phyloP scores from a whole-genome alignment of 2,113 vertebrate genomes.

The Oncorhynchus clarkii region DNA sequence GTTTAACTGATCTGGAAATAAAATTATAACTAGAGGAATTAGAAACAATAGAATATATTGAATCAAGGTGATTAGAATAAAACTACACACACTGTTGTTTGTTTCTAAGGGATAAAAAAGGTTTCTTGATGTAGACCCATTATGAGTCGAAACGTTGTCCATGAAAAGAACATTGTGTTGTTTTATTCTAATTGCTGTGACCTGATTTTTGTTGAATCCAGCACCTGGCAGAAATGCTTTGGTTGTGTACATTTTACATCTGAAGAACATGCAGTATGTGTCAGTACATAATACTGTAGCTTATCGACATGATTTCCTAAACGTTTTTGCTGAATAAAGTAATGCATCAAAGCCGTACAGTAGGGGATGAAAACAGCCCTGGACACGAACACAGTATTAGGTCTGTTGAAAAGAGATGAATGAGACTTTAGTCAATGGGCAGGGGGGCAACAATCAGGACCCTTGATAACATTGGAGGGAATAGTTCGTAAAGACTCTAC shows the following conservation, averaged over 20 bases:
- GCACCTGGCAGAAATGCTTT: too few species aligned
- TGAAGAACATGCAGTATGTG: neutral
- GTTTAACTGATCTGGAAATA: neutral
- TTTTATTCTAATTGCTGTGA: too few species aligned
- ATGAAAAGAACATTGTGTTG: too few species aligned
- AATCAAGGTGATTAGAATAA: too few species aligned
- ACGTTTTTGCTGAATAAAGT: neutral
- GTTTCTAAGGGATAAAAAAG: neutral
- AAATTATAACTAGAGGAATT: neutral
- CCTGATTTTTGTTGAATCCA: too few species aligned
- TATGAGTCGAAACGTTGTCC: too few species aligned
- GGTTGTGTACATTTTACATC: too few species aligned
- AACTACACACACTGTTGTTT: too few species aligned
- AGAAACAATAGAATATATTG: too few species aligned
- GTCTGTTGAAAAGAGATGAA: constrained; percentile 24
- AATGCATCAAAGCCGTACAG: neutral
- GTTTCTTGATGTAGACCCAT: neutral
- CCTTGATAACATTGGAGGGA: constrained; percentile 36
- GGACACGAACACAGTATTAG: constrained; percentile 12
- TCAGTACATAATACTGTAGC: neutral
- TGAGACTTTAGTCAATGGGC: constrained; percentile 19
- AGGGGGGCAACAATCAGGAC: constrained; percentile 33
- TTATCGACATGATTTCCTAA: neutral
- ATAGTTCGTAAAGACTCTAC: constrained; percentile 22
- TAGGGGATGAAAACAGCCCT: neutral